Evolutionary conservation across 2,797 vertebrate genomes (phyloP), one percentile per base, ranked within the genome.

Genomic region (Mus caroli): DNA sequence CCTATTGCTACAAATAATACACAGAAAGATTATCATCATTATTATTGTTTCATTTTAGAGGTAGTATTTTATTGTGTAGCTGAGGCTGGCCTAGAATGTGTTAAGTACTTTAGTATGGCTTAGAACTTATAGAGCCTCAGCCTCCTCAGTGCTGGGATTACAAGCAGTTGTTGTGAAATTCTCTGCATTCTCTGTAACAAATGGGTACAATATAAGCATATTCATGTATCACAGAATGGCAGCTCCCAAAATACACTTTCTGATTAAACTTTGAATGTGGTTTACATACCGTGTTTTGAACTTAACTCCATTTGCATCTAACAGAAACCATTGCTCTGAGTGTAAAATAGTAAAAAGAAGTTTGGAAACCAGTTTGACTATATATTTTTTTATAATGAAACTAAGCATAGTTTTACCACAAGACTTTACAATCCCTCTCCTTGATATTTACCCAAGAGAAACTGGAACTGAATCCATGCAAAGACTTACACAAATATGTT

Each of bases 301-400:
- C 17, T 95, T 69, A 88, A 80, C 50, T 95, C 58, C 24, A 90
- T 91, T 97, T 92, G 46, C n/a, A 86, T 94, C 93, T 85, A 90
- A 60, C 82, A 60, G 79, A 82, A 92, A 82, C 67, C 76, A 67
- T 85, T 88, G 26, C 60, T 67, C 46, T 73, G 34, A 91, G 50
- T 62, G 7, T 90, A 80, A 73, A 95, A 80, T 94, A 22, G 52
- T 64, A 87, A 92, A 84, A 90, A 88, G 31, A 34, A 88, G 46
- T 77, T 79, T 54, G 60, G 15, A 83, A 88, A 75, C 31, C 14
- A 88, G 13, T 78, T 90, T 91, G 37, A 34, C 4, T 60, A 31
- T 76, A 54, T 17, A 15, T 54, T 2, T 96, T 92, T 58, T 60
- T 58, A 24, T 28, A 96, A 96, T 75, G 90, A 93, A 96, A 88